Evolutionary conservation across 2,797 vertebrate genomes (phyloP).

Genomic region (Darevskia mixta): DNA sequence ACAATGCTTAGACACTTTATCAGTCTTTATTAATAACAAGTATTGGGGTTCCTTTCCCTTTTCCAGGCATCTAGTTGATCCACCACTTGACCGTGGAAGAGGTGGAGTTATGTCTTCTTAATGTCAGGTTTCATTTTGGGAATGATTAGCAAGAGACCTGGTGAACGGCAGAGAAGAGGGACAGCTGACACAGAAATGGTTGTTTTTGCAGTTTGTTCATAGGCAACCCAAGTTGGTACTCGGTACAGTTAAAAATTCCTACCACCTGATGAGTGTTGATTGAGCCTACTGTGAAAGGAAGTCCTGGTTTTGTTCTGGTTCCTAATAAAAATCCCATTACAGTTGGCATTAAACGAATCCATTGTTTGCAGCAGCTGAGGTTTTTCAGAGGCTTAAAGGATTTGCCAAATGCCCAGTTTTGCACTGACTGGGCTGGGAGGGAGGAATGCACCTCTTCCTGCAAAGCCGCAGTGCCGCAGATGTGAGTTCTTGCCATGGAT

Average conservation of each 20-base stretch:
- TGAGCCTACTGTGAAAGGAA: slow-evolving; percentile 40
- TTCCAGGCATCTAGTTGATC: not conserved
- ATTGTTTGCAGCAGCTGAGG: slow-evolving; percentile 33
- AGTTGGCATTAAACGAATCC: slow-evolving; percentile 28
- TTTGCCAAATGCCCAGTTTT: slow-evolving; percentile 23
- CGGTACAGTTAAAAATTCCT: slow-evolving; percentile 33
- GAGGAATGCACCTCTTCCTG: not conserved
- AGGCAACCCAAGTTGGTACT: not conserved
- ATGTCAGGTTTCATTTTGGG: not conserved
- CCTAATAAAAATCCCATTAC: slow-evolving; percentile 44
- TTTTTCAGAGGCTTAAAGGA: slow-evolving; percentile 33
- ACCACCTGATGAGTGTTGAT: slow-evolving; percentile 38
- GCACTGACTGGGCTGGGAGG: not conserved
- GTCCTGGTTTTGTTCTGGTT: slow-evolving; percentile 46
- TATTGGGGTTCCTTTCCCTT: not conserved
- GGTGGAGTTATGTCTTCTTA: not conserved
- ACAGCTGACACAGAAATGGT: not conserved
- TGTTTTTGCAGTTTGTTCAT: not conserved
- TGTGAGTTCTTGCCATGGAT: not conserved
- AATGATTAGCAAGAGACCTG: not conserved
- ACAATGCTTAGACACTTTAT: not conserved
- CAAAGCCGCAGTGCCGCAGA: not conserved
- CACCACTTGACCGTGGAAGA: not conserved
- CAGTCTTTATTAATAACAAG: not conserved
- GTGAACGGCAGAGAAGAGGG: not conserved